Evolutionary conservation across 2,113 vertebrate genomes (phyloP), one percentile per base, ranked within the genome.

Genomic region (Copsychus sechellarum): DNA sequence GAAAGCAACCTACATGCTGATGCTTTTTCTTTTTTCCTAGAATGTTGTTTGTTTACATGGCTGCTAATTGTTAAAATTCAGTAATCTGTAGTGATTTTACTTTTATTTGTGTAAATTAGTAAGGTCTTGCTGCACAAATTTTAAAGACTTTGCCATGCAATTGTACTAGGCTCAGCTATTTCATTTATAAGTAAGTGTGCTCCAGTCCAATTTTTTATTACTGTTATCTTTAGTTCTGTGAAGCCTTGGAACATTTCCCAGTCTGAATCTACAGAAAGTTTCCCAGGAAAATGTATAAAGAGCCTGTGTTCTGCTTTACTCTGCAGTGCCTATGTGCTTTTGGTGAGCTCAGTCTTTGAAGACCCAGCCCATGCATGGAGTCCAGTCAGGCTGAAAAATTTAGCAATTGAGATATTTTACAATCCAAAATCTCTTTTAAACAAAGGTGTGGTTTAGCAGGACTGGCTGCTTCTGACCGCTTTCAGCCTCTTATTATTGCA

Each of bases 221-320:
- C 96, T 93, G 93, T 97, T 96, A 97, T 96, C 96, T 96, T 97
- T 97, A 95, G 96, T 96, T 97, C 64, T 83, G 81, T 92, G 96
- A 97, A 96, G 84, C 93, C 93, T 93, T 97, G 97, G 97, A 98
- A 92, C 85, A 70, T 92, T 97, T 98, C 97, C 98, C 97, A 97
- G 97, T 64, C 94, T 97, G 87, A 82, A 92, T 96, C 96, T 96
- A 98, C 95, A 97, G 96, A 96, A 96, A 93, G 89, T 96, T 98
- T 98, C 96, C 96, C 69, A 77, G 93, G 97, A 97, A 98, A 98
- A 97, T 43, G 54, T 87, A 97, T 96, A 97, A 98, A 97, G 88
- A 92, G 91, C 93, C 96, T 97, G 94, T 97, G 96, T 97, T 97
- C 96, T 94, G 91, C 92, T 81, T 96, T 81, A 74, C 93, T 92